Base-by-base conservation (phyloP, 2,113 vertebrate genomes). In the Sturnira hondurensis region DNA sequence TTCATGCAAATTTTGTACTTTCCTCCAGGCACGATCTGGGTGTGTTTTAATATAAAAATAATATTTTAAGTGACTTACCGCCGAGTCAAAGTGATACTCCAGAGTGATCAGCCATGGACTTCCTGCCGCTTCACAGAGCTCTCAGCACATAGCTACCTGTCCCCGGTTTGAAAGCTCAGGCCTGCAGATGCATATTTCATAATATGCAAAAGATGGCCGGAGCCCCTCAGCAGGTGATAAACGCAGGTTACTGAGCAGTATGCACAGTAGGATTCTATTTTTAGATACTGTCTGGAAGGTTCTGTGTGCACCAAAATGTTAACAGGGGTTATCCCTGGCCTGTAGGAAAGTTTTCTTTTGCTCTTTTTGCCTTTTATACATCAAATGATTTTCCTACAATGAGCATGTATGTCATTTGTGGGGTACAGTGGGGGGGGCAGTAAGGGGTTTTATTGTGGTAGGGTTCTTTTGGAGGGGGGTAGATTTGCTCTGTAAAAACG, bases 31-130 rank as follows among this genome's bases (percentile, higher is more conserved):
- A 73, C 31, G 19, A 78, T 50, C 86, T 78, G 76, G 41, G 31
- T 94, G 89, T 87, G 36, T 85, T 92, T 93, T 71, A 67, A 47
- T 86, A 93, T 89, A 95, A 93, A 92, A 91, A 88, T 87, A 87
- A 87, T 87, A 92, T 74, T 94, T 93, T 92, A 93, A 80, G 65
- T 22, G 54, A 90, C 52, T 91, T 90, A 61, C 56, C 89, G 78
- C 83, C 54, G 65, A 47, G 84, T 84, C 70, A 91, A 96, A 96
- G 26, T 87, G 85, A 77, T 90, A 84, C 26, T 91, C 28, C 50
- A 26, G 56, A 76, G 63, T 68, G 90, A 90, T 68, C 70, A 93
- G 73, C 82, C 54, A 33, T 13, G 38, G 80, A 74, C 83, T 52
- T 56, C 85, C 71, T 87, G 65, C 50, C 7, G 22, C 50, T 93